Evolutionary conservation across 2,888 invertebrate species (phyloP).

Genomic region (Chrysotoxum bicinctum): DNA sequence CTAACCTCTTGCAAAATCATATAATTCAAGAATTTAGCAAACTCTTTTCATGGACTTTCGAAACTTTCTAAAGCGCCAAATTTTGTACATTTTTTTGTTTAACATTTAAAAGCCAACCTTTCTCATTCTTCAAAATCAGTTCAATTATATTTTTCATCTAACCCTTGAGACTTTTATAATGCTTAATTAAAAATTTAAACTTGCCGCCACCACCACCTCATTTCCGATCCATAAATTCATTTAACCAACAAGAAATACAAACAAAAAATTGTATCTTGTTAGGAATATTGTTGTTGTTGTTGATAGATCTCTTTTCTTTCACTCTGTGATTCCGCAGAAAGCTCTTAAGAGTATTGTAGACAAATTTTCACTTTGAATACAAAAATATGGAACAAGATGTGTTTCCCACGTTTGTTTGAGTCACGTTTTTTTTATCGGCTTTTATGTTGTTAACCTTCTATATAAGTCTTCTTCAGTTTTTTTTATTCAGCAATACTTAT

Average conservation of each 20-base stretch:
- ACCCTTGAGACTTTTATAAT: not conserved
- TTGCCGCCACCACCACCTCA: not conserved
- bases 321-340: constrained; percentile 49
- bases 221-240: constrained; percentile 25
- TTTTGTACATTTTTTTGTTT: not conserved
- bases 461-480: constrained; percentile 25
- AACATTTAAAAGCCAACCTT: not conserved
- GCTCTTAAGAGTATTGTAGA: constrained; percentile 23
- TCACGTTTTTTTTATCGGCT: constrained; percentile 47
- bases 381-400: constrained; percentile 16
- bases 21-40: constrained; percentile 6
- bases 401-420: constrained; percentile 62
- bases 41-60: not conserved
- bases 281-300: not conserved
- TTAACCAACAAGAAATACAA: not conserved
- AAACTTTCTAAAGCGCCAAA: constrained; percentile 8
- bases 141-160: constrained; percentile 7
- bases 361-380: constrained; percentile 56
- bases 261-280: constrained; percentile 26
- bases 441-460: constrained; percentile 5
- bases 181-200: constrained; percentile 18
- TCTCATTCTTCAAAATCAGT: not conserved
- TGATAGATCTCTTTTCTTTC: constrained; percentile 6
- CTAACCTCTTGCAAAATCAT: not conserved
- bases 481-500: not conserved